Evolutionary conservation across 2,888 invertebrate species (phyloP), one percentile per base, ranked within the genome.

Genomic region (Agapetus fuscipes): DNA sequence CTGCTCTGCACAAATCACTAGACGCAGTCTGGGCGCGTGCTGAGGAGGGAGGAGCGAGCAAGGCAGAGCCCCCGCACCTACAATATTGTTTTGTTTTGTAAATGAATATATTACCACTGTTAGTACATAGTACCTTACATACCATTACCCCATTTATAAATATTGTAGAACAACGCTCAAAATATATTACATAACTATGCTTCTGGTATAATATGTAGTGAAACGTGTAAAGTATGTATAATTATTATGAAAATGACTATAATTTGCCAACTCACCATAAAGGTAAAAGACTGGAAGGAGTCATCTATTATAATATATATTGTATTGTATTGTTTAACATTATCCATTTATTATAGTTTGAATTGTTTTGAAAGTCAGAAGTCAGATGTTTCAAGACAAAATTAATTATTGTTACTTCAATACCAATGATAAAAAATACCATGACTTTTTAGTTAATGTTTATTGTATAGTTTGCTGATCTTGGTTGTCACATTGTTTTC

Each of bases 361-460:
- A 9, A 20, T 20, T 20, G 20, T 20, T 20, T 20, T 4, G 4
- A 20, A 20, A 6, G 5, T 6, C 4, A 20, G 20, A 20, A 20
- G 20, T 20, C 20, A 20, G 20, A 20, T 20, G 9, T 20, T 20
- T 20, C 9, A 20, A 20, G 4, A 9, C 20, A 9, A 20, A 20
- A 4, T 37, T 27, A 37, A 29, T 34, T n/a, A n/a, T n/a, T n/a
- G n/a, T n/a, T n/a, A n/a, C n/a, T 37, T 31, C 34, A 38, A 24
- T 38, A 30, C 42, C 34, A 42, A 42, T 38, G 42, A 24, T 32
- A 31, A 42, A 33, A 37, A 34, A 32, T 35, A 38, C 38, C 42
- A 42, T 42, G 42, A 42, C 42, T 20, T 20, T 20, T 9, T 20
- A 6, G 20, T 20, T 20, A 20, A 20, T 9, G n/a, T n/a, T n/a